These are phyloP conservation scores for Parnassius orleans DNA, from an alignment of 2,888 invertebrate genomes.

Conservation along the genomic window DNA sequence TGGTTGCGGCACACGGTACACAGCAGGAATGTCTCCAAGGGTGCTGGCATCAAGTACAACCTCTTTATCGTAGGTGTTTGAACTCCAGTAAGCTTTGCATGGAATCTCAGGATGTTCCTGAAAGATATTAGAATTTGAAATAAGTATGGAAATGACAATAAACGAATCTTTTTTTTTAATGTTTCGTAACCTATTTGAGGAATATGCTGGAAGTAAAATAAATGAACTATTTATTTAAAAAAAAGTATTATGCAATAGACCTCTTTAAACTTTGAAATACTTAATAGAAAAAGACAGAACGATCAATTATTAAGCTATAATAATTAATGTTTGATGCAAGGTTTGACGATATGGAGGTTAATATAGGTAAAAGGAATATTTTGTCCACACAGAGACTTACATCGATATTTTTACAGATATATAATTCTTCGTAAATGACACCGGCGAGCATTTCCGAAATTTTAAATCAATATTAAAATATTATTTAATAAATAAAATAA, in stretches of 20 bases:
- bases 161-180: too few relatives aligned
- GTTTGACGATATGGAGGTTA: too few relatives aligned
- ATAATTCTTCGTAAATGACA: slow-evolving; percentile 26
- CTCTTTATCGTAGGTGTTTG: slow-evolving; percentile 52
- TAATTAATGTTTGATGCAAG: too few relatives aligned
- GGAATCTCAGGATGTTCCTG: slow-evolving; percentile 61
- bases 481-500: slow-evolving; percentile 20
- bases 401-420: slow-evolving; percentile 31
- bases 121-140: slow-evolving; percentile 29
- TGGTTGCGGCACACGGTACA: slow-evolving; percentile 82
- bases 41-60: slow-evolving; percentile 80
- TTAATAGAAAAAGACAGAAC: too few relatives aligned
- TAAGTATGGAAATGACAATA: too few relatives aligned
- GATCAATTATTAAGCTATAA: too few relatives aligned
- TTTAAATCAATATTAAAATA: slow-evolving; percentile 11
- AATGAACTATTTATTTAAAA: too few relatives aligned
- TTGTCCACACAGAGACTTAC: slow-evolving; percentile 15
- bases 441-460: slow-evolving; percentile 25
- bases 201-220: too few relatives aligned
- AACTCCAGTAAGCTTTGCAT: slow-evolving; percentile 56
- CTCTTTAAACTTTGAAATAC: too few relatives aligned
- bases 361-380: too few relatives aligned
- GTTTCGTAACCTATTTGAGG: too few relatives aligned
- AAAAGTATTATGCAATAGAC: too few relatives aligned
- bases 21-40: slow-evolving; percentile 84